phyloP scores from a whole-genome alignment of 2,888 invertebrate genomes.

The Dusona sp. region DNA sequence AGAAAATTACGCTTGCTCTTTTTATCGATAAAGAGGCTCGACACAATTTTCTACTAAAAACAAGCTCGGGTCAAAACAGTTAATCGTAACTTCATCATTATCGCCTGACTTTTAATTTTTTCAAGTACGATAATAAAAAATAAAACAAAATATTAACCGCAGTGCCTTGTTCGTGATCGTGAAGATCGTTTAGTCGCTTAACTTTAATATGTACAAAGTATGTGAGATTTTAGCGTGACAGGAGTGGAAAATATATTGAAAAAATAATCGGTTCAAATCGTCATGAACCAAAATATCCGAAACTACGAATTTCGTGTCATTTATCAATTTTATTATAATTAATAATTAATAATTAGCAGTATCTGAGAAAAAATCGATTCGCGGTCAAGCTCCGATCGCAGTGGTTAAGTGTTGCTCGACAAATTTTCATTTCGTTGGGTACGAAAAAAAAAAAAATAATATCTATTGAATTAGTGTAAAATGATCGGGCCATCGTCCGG shows the following conservation, averaged over 20 bases:
- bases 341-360: neutral
- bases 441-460: neutral
- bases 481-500: slow-evolving; percentile 83
- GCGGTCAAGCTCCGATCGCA: slow-evolving; percentile 2
- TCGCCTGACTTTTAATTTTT: slow-evolving; percentile 6
- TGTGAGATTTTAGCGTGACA: neutral
- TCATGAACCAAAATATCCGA: slow-evolving; percentile 35
- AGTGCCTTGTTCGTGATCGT: slow-evolving; percentile 26
- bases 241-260: neutral
- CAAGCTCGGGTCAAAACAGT: slow-evolving; percentile 30
- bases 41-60: neutral
- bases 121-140: neutral
- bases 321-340: neutral
- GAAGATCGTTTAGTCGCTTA: neutral
- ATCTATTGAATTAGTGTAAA: slow-evolving; percentile 33
- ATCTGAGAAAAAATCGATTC: slow-evolving; percentile 13
- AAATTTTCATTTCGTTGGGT: neutral
- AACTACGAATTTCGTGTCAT: slow-evolving; percentile 13
- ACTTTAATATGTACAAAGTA: slow-evolving; percentile 31
- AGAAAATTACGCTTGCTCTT: slow-evolving; percentile 52
- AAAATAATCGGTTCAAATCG: slow-evolving; percentile 22
- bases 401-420: slow-evolving; percentile 31
- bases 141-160: slow-evolving; percentile 21
- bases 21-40: slow-evolving; percentile 54
- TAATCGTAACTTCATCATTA: slow-evolving; percentile 30